Conservation (phyloP, 2,797 vertebrate genomes). For the Eurystomus glaucurus region DNA sequence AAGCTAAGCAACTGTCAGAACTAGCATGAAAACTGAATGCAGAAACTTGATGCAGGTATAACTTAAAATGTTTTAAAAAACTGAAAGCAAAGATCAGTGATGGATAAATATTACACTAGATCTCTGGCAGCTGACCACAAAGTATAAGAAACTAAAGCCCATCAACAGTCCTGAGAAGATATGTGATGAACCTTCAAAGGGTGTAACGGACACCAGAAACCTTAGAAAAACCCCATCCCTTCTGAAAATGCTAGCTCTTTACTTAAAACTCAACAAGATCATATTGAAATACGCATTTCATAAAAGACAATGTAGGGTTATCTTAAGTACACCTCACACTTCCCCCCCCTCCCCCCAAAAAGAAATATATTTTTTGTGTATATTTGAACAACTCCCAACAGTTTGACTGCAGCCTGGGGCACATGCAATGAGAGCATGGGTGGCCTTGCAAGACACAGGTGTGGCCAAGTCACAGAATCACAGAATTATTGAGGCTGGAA, state of each 20-base stretch:
- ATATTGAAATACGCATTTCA: neutral
- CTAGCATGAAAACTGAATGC: neutral
- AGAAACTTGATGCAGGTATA: neutral
- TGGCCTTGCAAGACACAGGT: neutral
- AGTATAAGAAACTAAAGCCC: neutral
- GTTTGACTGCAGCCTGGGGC: neutral
- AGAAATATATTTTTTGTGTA: neutral
- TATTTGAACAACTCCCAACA: neutral
- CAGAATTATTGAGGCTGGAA: no score
- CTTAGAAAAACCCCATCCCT: neutral
- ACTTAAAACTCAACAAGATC: neutral
- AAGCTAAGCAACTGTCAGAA: neutral
- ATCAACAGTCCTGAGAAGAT: neutral
- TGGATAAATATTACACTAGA: neutral
- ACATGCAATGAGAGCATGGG: fast-evolving
- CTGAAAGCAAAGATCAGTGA: neutral
- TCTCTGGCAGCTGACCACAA: neutral
- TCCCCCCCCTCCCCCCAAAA: no score
- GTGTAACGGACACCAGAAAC: neutral
- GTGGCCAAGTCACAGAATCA: fast-evolving
- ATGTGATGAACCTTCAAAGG: neutral
- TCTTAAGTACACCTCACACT: neutral
- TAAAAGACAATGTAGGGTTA: neutral
- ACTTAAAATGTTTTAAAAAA: neutral
- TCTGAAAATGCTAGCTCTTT: neutral